Evolutionary conservation across 2,797 vertebrate genomes (phyloP).

Genomic region (Gobionotothen gibberifrons): DNA sequence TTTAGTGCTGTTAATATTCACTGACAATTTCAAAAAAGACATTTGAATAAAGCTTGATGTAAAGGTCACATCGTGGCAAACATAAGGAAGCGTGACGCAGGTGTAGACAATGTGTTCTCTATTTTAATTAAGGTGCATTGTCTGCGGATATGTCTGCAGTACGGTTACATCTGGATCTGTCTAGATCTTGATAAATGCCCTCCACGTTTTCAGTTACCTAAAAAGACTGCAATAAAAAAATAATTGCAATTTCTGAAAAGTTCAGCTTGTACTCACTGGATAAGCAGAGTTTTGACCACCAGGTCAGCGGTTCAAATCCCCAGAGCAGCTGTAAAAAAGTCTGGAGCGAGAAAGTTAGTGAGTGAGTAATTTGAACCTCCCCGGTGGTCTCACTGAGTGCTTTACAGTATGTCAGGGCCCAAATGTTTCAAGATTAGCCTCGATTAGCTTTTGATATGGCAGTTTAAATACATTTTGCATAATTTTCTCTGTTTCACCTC

Average conservation of each 20-base stretch:
- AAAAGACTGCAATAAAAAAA: neutral
- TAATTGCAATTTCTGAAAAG: neutral
- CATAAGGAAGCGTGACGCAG: neutral
- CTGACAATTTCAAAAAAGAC: no score
- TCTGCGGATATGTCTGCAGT: no score
- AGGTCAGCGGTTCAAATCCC: slow-evolving; percentile 56
- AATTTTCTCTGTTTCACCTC: slow-evolving; percentile 48
- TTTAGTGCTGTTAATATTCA: no score
- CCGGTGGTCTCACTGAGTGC: slow-evolving; percentile 56
- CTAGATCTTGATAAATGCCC: neutral
- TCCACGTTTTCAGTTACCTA: neutral
- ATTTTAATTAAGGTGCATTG: no score
- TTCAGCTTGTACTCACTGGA: slow-evolving; percentile 11
- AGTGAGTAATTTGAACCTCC: slow-evolving; percentile 50
- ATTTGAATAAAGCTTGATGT: neutral
- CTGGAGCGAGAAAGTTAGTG: slow-evolving; percentile 25
- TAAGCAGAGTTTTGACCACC: slow-evolving; percentile 35
- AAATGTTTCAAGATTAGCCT: slow-evolving; percentile 64
- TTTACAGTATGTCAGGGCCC: slow-evolving; percentile 51
- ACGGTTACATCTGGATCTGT: no score
- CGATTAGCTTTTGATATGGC: slow-evolving; percentile 54
- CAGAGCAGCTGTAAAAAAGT: slow-evolving; percentile 19
- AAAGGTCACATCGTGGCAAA: neutral
- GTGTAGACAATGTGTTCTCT: neutral
- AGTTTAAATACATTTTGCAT: slow-evolving; percentile 59